Conservation (phyloP, 2,888 invertebrate species). For the Drosophila dives region DNA sequence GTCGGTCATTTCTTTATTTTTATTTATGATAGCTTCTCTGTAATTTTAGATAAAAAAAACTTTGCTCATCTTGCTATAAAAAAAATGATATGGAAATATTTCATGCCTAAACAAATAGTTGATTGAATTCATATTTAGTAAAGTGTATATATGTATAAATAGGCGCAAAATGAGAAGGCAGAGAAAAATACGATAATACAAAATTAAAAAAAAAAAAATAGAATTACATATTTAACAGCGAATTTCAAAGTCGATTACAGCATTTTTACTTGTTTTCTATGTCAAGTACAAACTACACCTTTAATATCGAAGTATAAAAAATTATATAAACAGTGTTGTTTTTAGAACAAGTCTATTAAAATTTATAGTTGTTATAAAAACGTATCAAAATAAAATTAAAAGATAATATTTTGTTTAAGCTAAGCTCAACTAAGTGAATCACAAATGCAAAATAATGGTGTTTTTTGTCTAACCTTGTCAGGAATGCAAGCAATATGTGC, state of each 20-base stretch:
- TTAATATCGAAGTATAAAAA: neutral
- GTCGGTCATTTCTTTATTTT: constrained; percentile 3
- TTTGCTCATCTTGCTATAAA: neutral
- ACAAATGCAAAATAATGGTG: neutral
- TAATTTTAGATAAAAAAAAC: constrained; percentile 8
- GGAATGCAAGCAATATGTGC: neutral
- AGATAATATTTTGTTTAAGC: neutral
- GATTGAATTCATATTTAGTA: neutral
- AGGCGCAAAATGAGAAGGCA: neutral
- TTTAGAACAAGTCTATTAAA: neutral
- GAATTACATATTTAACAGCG: neutral
- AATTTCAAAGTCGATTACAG: neutral
- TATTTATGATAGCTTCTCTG: neutral
- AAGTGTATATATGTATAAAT: neutral
- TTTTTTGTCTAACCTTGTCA: neutral
- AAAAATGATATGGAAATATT: constrained; percentile 15
- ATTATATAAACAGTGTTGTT: neutral
- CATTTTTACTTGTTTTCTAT: neutral
- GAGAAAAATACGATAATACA: neutral
- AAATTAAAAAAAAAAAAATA: neutral
- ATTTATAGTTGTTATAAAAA: neutral
- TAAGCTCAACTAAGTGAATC: neutral
- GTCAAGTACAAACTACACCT: neutral
- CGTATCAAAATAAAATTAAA: neutral
- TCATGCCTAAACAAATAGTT: constrained; percentile 14